Percentiles rank a stretch among this genome's conserved stretches.
These are phyloP conservation scores for Oreochromis aureus DNA, from an alignment of 2,113 vertebrate genomes.

Conservation along the genomic window DNA sequence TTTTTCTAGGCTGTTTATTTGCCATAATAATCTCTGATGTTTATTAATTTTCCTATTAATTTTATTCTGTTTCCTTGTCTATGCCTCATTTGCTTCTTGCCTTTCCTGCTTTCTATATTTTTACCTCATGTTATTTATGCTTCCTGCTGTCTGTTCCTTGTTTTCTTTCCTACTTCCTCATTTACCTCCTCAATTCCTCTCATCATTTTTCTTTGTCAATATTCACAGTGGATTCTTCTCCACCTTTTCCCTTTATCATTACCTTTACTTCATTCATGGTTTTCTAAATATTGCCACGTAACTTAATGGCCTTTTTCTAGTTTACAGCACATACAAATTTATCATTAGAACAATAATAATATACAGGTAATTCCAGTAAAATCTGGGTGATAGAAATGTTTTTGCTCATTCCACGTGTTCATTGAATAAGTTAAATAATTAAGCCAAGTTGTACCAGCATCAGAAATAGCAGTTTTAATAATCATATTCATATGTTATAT, in stretches of 20 bases:
- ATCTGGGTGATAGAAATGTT: neutral
- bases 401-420: neutral
- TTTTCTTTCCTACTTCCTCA: neutral
- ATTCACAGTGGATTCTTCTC: neutral
- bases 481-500: neutral
- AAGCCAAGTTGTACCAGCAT: neutral
- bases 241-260: neutral
- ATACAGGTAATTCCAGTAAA: neutral
- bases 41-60: neutral
- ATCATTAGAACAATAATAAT: neutral
- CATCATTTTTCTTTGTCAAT: neutral
- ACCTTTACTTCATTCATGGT: neutral
- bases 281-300: neutral
- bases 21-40: neutral
- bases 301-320: neutral
- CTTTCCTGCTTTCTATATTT: neutral
- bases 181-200: neutral
- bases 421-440: neutral
- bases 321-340: neutral
- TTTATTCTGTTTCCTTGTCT: neutral
- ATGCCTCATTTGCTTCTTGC: neutral
- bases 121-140: neutral
- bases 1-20: neutral
- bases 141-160: neutral
- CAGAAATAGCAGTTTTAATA: neutral